phyloP scores from a whole-genome alignment of 2,888 invertebrate genomes.

The Catocala sponsa region DNA sequence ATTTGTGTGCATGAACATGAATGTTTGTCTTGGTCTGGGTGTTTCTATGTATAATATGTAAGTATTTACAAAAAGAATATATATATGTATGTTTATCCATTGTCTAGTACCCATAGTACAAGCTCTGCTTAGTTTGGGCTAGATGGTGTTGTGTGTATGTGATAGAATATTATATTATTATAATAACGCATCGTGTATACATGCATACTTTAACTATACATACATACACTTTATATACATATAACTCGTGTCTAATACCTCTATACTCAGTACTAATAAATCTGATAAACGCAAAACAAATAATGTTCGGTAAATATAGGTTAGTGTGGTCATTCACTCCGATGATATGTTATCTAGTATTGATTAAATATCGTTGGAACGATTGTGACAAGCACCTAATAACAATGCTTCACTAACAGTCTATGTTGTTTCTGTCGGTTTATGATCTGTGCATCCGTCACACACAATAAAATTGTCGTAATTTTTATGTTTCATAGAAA shows the following conservation, averaged over 20 bases:
- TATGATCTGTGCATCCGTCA: conserved; percentile 58
- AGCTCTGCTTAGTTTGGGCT: too few relatives aligned
- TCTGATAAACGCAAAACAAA: conserved; percentile 38
- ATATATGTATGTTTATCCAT: too few relatives aligned
- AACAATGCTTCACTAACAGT: conserved; percentile 49
- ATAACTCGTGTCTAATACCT: conserved; percentile 22
- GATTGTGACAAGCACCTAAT: conserved; percentile 54
- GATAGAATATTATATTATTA: too few relatives aligned
- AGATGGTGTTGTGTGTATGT: too few relatives aligned
- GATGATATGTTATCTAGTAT: conserved; percentile 38
- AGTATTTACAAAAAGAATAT: too few relatives aligned
- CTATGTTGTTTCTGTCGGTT: conserved; percentile 53
- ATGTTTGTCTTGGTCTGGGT: too few relatives aligned
- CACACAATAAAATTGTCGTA: conserved; percentile 67
- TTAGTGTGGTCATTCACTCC: conserved; percentile 36
- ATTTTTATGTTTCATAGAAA: conserved; percentile 70
- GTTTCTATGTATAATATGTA: too few relatives aligned
- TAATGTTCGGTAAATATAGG: conserved; percentile 34
- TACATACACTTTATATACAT: too few relatives aligned
- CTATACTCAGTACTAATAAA: conserved; percentile 18
- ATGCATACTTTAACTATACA: too few relatives aligned
- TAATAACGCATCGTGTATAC: too few relatives aligned
- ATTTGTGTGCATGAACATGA: too few relatives aligned
- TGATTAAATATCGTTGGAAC: conserved; percentile 37
- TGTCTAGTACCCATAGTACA: too few relatives aligned